These are phyloP conservation scores for Apteryx mantelli DNA, from an alignment of 2,113 vertebrate genomes.

Conservation along the genomic window DNA sequence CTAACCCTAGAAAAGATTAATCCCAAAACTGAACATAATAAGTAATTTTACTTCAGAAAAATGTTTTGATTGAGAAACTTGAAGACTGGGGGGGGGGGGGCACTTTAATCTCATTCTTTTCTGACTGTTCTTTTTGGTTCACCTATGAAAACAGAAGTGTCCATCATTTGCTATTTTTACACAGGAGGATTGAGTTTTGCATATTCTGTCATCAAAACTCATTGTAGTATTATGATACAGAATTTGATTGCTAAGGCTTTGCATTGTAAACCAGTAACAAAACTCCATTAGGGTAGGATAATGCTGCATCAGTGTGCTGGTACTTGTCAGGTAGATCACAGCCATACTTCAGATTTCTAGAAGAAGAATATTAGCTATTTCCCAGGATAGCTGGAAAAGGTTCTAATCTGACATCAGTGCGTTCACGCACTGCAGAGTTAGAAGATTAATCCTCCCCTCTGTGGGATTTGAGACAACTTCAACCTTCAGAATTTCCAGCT, in stretches of 20 bases:
- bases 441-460: not conserved
- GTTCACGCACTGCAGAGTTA: not conserved
- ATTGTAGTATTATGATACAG: fast-evolving
- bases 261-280: not conserved
- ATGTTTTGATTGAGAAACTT: not conserved
- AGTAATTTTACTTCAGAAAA: not conserved
- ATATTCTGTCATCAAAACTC: not conserved
- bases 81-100: not conserved
- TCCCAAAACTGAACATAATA: fast-evolving
- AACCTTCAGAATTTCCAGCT: not conserved
- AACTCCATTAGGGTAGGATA: not conserved
- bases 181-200: not conserved
- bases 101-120: not conserved
- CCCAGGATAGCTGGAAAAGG: not conserved
- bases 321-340: no score
- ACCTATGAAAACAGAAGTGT: not conserved
- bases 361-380: not conserved
- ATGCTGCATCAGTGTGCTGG: not conserved
- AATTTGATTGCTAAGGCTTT: no score
- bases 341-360: not conserved
- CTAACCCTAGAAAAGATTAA: not conserved
- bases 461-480: not conserved
- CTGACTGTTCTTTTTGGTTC: not conserved
- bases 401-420: fast-evolving
- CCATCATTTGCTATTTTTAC: not conserved